Conservation (phyloP, 1,140 invertebrate genomes). For the Halictus rubicundus region DNA sequence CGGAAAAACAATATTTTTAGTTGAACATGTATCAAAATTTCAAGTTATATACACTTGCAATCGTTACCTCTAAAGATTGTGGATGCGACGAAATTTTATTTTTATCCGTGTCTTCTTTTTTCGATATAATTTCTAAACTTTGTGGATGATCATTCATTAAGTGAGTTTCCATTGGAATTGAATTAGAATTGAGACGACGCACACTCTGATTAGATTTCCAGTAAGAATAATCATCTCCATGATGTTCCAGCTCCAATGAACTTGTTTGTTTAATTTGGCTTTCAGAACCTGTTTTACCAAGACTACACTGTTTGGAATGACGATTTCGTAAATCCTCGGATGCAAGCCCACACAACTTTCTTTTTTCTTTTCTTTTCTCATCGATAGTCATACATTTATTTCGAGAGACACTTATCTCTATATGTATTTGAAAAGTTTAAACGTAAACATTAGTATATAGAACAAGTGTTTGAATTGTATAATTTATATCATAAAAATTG, state of each 20-base stretch:
- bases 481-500: slow-evolving; percentile 1
- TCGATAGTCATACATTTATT: slow-evolving; percentile 71
- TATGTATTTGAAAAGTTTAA: slow-evolving; percentile 20
- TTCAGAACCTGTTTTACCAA: slow-evolving; percentile 78
- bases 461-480: background rate
- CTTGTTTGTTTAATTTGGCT: slow-evolving; percentile 79
- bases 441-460: slow-evolving; percentile 27
- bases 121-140: slow-evolving; percentile 77
- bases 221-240: slow-evolving; percentile 73
- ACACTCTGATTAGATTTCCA: slow-evolving; percentile 77
- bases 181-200: slow-evolving; percentile 72
- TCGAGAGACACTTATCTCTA: slow-evolving; percentile 67
- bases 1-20: slow-evolving; percentile 18
- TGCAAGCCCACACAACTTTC: slow-evolving; percentile 73
- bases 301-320: slow-evolving; percentile 72
- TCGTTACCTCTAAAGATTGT: slow-evolving; percentile 75
- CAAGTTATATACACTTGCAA: background rate
- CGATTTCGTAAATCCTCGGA: slow-evolving; percentile 76
- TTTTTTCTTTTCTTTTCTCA: slow-evolving; percentile 64
- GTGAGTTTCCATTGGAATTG: slow-evolving; percentile 74
- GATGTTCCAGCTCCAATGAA: slow-evolving; percentile 75
- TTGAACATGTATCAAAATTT: background rate
- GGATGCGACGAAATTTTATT: slow-evolving; percentile 79
- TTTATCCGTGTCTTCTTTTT: slow-evolving; percentile 76
- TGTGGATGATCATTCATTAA: slow-evolving; percentile 75